A percentile compares a stretch with the other conserved stretches of the same genome.
Conservation (phyloP, 1,140 invertebrate genomes). For the Nephila pilipes region DNA sequence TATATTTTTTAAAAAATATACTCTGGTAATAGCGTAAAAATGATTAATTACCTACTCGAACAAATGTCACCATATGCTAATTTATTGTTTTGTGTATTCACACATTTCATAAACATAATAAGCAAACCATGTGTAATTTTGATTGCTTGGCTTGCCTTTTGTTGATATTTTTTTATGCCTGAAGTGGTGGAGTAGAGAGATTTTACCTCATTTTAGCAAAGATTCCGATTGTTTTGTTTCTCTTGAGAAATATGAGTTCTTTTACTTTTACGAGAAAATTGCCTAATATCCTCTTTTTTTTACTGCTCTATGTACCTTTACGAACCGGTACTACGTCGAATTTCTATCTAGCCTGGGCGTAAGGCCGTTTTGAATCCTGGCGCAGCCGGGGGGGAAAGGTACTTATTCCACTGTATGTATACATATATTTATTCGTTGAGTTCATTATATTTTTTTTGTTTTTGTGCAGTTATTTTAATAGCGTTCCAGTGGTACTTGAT, state of each 20-base stretch:
- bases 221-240: constrained; percentile 25
- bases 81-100: too few species aligned
- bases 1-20: too few species aligned
- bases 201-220: neutral
- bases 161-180: neutral
- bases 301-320: constrained; percentile 43
- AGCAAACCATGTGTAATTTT: neutral
- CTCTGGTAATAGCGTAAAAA: too few species aligned
- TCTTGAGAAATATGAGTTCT: constrained; percentile 52
- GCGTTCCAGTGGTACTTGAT: constrained; percentile 76
- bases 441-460: constrained; percentile 74
- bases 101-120: too few species aligned
- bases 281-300: constrained; percentile 60
- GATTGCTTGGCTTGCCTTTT: neutral
- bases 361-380: constrained; percentile 71
- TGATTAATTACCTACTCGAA: too few species aligned
- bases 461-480: constrained; percentile 76
- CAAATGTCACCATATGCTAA: too few species aligned
- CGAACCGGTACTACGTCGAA: constrained; percentile 72
- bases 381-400: constrained; percentile 73
- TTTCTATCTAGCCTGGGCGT: constrained; percentile 63
- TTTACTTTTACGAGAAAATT: constrained; percentile 64
- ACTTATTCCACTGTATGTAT: constrained; percentile 75
- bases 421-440: constrained; percentile 75
- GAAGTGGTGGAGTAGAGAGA: neutral